Evolutionary conservation across 1,140 invertebrate species (phyloP).

Genomic region (Mercenaria mercenaria): DNA sequence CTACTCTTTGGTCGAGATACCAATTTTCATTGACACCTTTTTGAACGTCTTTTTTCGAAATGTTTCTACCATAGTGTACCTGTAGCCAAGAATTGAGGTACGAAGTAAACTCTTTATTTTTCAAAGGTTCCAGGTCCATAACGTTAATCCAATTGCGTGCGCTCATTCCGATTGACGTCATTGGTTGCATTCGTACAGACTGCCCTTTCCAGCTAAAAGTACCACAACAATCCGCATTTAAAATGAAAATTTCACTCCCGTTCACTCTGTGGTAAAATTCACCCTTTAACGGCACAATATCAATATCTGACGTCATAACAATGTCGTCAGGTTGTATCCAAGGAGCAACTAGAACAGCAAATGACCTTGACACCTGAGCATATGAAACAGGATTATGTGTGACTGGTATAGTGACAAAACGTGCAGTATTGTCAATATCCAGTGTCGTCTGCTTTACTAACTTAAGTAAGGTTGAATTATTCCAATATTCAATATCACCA

Average conservation of each 20-base stretch:
- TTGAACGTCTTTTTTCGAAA: not conserved
- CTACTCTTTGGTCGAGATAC: not conserved
- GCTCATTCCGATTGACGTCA: not conserved
- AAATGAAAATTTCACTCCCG: not conserved
- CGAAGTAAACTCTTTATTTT: not conserved
- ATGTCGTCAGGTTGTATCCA: not conserved
- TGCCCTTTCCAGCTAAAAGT: not conserved
- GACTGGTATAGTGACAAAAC: not conserved
- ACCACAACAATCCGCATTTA: conserved; percentile 1
- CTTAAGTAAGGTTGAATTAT: not conserved
- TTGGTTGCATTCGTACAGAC: not conserved
- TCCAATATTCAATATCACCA: not conserved
- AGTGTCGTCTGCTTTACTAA: not conserved
- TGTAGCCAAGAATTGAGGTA: not conserved
- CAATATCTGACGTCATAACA: conserved; percentile 9
- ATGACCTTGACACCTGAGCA: conserved; percentile 1
- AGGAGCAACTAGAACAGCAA: not conserved
- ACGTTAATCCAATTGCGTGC: not conserved
- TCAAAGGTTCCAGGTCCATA: not conserved
- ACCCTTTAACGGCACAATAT: not conserved
- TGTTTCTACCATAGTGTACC: not conserved
- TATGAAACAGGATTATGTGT: not conserved
- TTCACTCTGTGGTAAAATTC: not conserved
- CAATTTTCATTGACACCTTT: not conserved
- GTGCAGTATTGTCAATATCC: not conserved